Conservation (phyloP, 2,113 vertebrate genomes). For the Lampris incognitus region DNA sequence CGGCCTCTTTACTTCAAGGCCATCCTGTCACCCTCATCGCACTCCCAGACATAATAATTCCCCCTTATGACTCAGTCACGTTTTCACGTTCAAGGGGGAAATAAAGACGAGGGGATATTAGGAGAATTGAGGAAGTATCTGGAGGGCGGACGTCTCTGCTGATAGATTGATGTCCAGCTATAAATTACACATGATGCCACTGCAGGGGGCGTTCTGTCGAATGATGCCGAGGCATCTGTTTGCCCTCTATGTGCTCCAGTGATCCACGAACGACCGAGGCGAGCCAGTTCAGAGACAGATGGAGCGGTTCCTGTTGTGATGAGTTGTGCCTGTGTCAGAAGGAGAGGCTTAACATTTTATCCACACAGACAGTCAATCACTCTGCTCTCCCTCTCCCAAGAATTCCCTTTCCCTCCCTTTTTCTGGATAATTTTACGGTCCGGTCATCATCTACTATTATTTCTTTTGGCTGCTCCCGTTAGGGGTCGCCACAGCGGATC, state of each 20-base stretch:
- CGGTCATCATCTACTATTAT: too few species aligned
- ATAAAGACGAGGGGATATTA: constrained; percentile 17
- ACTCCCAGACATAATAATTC: constrained; percentile 5
- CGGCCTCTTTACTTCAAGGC: too few species aligned
- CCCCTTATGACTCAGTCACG: neutral
- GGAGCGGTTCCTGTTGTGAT: neutral
- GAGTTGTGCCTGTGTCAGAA: constrained; percentile 12
- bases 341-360: constrained; percentile 20
- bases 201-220: constrained; percentile 18
- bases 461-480: too few species aligned
- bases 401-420: neutral
- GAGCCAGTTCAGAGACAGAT: constrained; percentile 8
- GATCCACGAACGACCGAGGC: neutral
- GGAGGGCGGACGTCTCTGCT: constrained; percentile 23
- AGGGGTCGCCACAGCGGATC: too few species aligned
- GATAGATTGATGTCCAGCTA: constrained; percentile 38
- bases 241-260: constrained; percentile 2
- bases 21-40: too few species aligned
- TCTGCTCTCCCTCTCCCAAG: neutral
- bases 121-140: neutral
- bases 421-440: neutral
- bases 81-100: constrained; percentile 9
- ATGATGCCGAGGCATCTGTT: constrained; percentile 30
- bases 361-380: constrained; percentile 10
- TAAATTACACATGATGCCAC: constrained; percentile 54